Base-by-base conservation (phyloP, 1,140 invertebrate species). In the Sesamia nonagrioides region DNA sequence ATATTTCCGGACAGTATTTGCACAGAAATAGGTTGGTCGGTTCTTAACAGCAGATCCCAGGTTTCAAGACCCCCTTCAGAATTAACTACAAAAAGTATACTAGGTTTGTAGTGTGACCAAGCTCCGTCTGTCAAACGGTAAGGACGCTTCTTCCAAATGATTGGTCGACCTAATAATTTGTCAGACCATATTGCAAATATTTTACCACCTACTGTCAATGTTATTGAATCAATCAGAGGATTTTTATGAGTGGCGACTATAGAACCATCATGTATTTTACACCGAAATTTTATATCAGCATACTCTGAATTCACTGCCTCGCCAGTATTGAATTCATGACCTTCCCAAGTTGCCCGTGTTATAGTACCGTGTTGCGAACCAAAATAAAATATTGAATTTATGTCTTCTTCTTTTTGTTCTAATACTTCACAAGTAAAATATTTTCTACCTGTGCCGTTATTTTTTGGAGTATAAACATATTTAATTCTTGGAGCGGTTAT, bases 251-350 rank as follows among this genome's bases (percentile, higher is more conserved):
- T 86, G 33, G 95, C 90, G 0, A 95, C 93, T n/a, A 97, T 88
- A 2, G 96, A 96, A 0, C 97, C 97, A 84, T 97, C 96, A 83
- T 97, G 97, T 68, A 96, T 95, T 77, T 86, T 91, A 79, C 95
- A 95, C 77, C 91, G 86, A 84, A 90, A 95, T 42, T 91, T 74
- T 87, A 95, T 94, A 77, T 92, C 93, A 40, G 89, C 91, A 58
- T 90, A 90, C 89, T 97, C 96, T 5, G 91, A 95, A 84, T 96
- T 96, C 1, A 96, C 93, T n/a, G 89, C 82, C 79, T 95, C 92
- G 0, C 96, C 96, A 0, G 95, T 96, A 78, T 95, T 95, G 72
- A 96, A 96, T 42, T 96, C 95, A 81, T 95, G 96, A 11, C 96
- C 96, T 80, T 96, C 95, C 96, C 96, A 97, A 2, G 93, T 89